phyloP scores from a whole-genome alignment of 2,888 invertebrate species.

The Cataglyphis livida region DNA sequence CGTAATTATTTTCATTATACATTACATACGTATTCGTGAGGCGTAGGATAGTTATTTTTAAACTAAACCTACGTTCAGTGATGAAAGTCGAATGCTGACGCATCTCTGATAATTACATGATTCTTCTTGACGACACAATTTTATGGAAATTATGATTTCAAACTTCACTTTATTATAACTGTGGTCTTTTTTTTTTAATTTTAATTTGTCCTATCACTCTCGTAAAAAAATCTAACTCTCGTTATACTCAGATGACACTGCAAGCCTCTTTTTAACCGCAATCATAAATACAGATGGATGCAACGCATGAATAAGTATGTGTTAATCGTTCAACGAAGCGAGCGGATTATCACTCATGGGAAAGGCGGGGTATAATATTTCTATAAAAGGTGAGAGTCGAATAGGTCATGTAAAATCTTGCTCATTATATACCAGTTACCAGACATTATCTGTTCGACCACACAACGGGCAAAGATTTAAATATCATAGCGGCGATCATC shows the following conservation, averaged over 20 bases:
- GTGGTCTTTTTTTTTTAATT: neutral
- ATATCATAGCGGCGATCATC: conserved; percentile 60
- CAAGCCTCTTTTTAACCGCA: neutral
- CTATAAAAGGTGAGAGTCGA: conserved; percentile 30
- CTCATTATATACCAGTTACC: conserved; percentile 36
- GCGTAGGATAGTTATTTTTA: conserved; percentile 15
- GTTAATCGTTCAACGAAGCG: conserved; percentile 6
- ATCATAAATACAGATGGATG: neutral
- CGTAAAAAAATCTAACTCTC: neutral
- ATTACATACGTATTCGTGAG: neutral
- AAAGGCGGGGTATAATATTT: conserved; percentile 58
- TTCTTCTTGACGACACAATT: neutral
- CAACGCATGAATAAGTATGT: conserved; percentile 20
- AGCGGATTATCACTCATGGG: conserved; percentile 51
- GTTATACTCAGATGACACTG: neutral
- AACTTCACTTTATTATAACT: neutral
- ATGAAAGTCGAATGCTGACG: neutral
- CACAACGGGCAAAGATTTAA: conserved; percentile 38
- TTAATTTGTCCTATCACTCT: neutral
- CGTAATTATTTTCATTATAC: conserved; percentile 20
- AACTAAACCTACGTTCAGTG: conserved; percentile 38
- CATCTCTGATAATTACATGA: conserved; percentile 29
- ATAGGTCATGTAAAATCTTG: conserved; percentile 67
- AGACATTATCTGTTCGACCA: conserved; percentile 15
- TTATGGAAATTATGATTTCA: conserved; percentile 26